phyloP scores from a whole-genome alignment of 1,140 invertebrate species.

The Sminthurides bifidus region DNA sequence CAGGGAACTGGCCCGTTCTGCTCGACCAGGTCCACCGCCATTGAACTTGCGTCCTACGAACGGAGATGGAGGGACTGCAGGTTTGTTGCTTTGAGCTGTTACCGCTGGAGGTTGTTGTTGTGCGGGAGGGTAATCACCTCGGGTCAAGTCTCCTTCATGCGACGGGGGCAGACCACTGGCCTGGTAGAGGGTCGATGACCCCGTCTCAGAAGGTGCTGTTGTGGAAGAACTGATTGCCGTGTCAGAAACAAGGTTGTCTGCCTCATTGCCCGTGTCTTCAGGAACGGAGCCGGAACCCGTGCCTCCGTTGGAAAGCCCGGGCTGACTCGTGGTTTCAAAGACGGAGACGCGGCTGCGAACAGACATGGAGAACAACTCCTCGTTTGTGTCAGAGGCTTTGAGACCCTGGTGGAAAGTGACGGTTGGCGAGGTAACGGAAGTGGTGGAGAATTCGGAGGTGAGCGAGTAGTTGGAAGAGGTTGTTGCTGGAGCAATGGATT shows the following conservation, averaged over 20 bases:
- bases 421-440: slow-evolving; percentile 24
- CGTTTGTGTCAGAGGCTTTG: slow-evolving; percentile 4
- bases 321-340: slow-evolving; percentile 16
- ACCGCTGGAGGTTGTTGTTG: slow-evolving; percentile 1
- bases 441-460: slow-evolving; percentile 30
- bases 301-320: not conserved
- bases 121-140: not conserved
- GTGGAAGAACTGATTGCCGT: too few species aligned
- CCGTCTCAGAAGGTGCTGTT: too few species aligned
- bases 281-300: not conserved
- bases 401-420: not conserved
- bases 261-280: too few species aligned
- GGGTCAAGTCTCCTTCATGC: too few species aligned
- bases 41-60: slow-evolving; percentile 19
- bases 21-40: slow-evolving; percentile 11
- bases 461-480: slow-evolving; percentile 29
- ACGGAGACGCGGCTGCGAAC: slow-evolving; percentile 26
- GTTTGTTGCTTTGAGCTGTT: not conserved
- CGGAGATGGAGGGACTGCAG: slow-evolving; percentile 26
- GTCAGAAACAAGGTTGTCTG: too few species aligned
- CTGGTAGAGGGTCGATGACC: too few species aligned
- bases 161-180: too few species aligned
- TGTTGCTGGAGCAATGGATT: slow-evolving; percentile 31
- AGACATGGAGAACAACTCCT: slow-evolving; percentile 27
- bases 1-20: slow-evolving; percentile 21